These are phyloP conservation scores for Diuraphis noxia DNA, from an alignment of 1,140 invertebrate genomes.

Conservation along the genomic window DNA sequence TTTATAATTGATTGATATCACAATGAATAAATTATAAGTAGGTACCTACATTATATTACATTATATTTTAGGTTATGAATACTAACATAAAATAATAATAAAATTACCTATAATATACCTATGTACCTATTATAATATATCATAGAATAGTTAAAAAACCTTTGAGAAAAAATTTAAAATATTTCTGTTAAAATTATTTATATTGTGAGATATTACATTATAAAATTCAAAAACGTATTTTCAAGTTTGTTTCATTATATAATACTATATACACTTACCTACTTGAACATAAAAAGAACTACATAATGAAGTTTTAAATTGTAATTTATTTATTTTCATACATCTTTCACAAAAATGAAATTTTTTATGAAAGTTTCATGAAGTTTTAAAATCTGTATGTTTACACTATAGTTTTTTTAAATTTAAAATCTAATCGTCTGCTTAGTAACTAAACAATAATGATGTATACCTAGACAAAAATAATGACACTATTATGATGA, in stretches of 20 bases:
- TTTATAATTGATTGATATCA: not conserved
- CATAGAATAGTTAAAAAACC: not conserved
- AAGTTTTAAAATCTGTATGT: not conserved
- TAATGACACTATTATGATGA: not conserved
- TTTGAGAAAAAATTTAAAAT: not conserved
- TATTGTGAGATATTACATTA: not conserved
- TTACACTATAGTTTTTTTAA: not conserved
- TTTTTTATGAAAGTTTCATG: not conserved
- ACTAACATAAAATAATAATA: no score
- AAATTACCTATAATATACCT: no score
- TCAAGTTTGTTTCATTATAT: not conserved
- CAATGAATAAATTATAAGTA: not conserved
- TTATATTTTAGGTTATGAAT: not conserved
- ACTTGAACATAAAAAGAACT: not conserved
- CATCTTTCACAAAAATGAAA: not conserved
- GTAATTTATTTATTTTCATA: not conserved
- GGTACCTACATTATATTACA: not conserved
- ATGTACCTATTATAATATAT: no score
- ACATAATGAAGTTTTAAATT: not conserved
- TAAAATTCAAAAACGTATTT: not conserved
- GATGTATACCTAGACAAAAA: not conserved
- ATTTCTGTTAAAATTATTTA: not conserved
- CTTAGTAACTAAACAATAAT: not conserved
- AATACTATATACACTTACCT: not conserved
- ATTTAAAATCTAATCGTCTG: not conserved